These are phyloP conservation scores for Tetramorium parvispinum DNA, from an alignment of 1,140 invertebrate genomes.

Conservation along the genomic window DNA sequence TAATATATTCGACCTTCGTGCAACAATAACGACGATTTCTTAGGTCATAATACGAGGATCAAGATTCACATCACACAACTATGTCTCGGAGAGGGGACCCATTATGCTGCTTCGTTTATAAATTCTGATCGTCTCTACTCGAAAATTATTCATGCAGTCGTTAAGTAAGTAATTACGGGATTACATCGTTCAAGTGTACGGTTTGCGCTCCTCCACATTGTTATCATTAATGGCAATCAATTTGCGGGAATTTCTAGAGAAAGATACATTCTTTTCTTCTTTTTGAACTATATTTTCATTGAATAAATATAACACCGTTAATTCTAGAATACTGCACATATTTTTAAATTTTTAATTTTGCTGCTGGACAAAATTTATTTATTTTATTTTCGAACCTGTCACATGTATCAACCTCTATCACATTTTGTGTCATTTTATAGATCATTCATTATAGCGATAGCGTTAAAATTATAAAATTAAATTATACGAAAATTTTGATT, in stretches of 20 bases:
- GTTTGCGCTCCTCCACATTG: not conserved
- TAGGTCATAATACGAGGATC: constrained; percentile 14
- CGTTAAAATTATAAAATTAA: not conserved
- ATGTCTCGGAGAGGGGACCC: not conserved
- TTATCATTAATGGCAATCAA: constrained; percentile 10
- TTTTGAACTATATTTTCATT: not conserved
- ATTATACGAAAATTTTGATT: not conserved
- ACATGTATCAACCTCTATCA: not conserved
- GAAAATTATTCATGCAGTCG: constrained; percentile 11
- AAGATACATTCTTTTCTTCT: not conserved
- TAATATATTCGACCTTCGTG: constrained; percentile 53
- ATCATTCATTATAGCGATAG: not conserved
- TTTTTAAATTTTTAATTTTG: not conserved
- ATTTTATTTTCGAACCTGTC: not conserved
- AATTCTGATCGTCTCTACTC: not conserved
- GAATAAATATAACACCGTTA: not conserved
- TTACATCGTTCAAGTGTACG: not conserved
- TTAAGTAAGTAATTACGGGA: constrained; percentile 35
- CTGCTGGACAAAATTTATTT: not conserved
- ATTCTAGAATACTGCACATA: not conserved
- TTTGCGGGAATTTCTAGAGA: not conserved
- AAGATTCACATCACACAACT: not conserved
- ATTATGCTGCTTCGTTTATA: not conserved
- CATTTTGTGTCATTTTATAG: not conserved
- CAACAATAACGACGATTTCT: constrained; percentile 35